Evolutionary conservation across 2,888 invertebrate species (phyloP).

Genomic region (Andrena praecox): DNA sequence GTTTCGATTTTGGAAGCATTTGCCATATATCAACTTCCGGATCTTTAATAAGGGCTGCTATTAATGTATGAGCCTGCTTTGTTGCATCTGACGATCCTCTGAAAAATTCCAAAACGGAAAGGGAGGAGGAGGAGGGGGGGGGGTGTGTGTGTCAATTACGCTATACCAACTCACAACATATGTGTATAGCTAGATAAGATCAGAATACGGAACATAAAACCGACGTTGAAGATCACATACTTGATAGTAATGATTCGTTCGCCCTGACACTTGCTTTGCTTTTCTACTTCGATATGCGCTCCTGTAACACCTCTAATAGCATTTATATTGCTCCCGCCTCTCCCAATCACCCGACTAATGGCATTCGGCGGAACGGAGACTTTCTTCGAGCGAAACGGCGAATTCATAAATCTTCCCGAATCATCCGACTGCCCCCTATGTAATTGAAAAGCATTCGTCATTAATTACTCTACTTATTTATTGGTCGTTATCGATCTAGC

Average conservation of each 20-base stretch:
- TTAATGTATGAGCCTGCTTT: conserved; percentile 95
- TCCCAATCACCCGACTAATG: conserved; percentile 98
- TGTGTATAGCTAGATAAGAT: too few relatives aligned
- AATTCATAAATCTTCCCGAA: conserved; percentile 84
- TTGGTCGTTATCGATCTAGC: not conserved
- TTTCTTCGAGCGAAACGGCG: conserved; percentile 92
- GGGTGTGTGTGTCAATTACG: too few relatives aligned
- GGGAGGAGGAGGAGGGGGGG: too few relatives aligned
- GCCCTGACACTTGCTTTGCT: conserved; percentile 97
- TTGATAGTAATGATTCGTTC: conserved; percentile 98
- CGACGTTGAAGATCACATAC: conserved; percentile 85
- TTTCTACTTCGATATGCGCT: conserved; percentile 99
- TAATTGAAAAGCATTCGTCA: conserved; percentile 10
- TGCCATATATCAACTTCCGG: conserved; percentile 96
- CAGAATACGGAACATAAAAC: not conserved
- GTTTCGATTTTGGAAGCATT: conserved; percentile 90
- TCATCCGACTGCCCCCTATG: conserved; percentile 82
- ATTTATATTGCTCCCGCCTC: conserved; percentile 99
- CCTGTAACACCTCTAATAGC: conserved; percentile 98
- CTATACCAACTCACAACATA: too few relatives aligned
- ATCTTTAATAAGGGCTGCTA: conserved; percentile 96
- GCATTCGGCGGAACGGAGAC: conserved; percentile 97
- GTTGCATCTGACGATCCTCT: conserved; percentile 96
- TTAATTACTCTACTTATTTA: not conserved
- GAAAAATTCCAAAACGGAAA: conserved; percentile 58